phyloP scores from a whole-genome alignment of 1,140 invertebrate species.

The Himalopsyche phryganea region DNA sequence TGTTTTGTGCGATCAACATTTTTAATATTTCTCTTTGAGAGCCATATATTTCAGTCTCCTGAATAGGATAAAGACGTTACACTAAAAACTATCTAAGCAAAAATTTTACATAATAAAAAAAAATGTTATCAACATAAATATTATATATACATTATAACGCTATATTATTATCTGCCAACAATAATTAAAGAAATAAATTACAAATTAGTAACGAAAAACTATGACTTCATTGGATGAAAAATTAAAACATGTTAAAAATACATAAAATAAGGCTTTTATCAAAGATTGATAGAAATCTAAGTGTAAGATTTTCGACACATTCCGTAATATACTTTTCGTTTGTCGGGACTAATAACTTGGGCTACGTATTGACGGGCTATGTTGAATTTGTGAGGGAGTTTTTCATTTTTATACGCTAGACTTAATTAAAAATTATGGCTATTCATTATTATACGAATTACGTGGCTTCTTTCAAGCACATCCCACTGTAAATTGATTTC shows the following conservation, averaged over 20 bases:
- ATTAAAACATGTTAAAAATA: not conserved
- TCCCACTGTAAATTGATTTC: constrained; percentile 36
- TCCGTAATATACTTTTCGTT: not conserved
- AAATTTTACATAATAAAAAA: too few species aligned
- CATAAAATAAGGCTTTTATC: not conserved
- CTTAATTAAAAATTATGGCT: constrained; percentile 24
- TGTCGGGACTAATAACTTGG: not conserved
- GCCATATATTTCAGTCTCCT: too few species aligned
- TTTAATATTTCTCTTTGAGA: too few species aligned
- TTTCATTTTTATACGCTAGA: constrained; percentile 6
- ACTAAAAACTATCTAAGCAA: too few species aligned
- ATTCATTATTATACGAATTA: constrained; percentile 26
- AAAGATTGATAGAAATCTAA: constrained; percentile 1
- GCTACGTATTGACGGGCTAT: not conserved
- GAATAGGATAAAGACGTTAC: too few species aligned
- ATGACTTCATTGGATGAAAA: not conserved
- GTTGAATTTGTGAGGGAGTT: constrained; percentile 2
- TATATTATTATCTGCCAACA: not conserved
- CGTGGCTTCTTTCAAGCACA: constrained; percentile 34
- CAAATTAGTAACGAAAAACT: not conserved
- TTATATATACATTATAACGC: too few species aligned
- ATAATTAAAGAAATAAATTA: constrained; percentile 1
- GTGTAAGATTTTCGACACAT: not conserved
- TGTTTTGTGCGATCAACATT: too few species aligned
- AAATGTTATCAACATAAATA: too few species aligned